Evolutionary conservation across 92 coral and sea anemone genomes (phyloP), one percentile per base, ranked within the genome.

Genomic region (Diadumene lineata): DNA sequence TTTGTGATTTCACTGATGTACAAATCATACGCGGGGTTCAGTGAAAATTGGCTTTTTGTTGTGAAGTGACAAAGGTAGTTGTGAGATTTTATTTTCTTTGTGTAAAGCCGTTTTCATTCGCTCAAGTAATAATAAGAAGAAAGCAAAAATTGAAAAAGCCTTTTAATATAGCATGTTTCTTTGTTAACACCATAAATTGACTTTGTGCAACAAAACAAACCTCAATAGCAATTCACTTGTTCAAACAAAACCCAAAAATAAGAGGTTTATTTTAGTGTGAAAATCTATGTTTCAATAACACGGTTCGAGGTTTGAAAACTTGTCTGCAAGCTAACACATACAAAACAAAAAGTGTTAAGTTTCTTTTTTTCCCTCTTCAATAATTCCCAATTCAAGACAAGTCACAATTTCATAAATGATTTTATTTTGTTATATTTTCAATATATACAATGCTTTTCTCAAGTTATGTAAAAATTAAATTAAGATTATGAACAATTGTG

Each of bases 171-270:
- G n/a, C 38, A 32, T 27, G 26, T 28, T 19, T 56, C 66, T 72
- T 72, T 72, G 77, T 72, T 70, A 28, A 28, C 34, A n/a, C 44
- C 43, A n/a, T n/a, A 27, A 70, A 70, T 46, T 70, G 61, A 70
- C 75, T 50, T 50, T 29, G 75, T 51, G 62, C n/a, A 21, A 51
- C 13, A n/a, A 21, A 38, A 34, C 66, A 61, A 66, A 32, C 53
- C 24, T 72, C 77, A 34, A 56, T 56, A 56, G 77, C 66, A 26
- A 53, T 33, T 56, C 77, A 72, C 28, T 21, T n/a, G n/a, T 3
- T 53, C n/a, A 56, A 56, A 57, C 66, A 72, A 56, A 57, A 56
- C 65, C 32, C 56, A 56, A 56, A 30, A 38, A 1, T 28, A 28
- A 62, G 31, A 28, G 68, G 31, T 1, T 62, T 53, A 16, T 53